phyloP scores from a whole-genome alignment of 2,113 vertebrate genomes.

The Hystrix brachyura region DNA sequence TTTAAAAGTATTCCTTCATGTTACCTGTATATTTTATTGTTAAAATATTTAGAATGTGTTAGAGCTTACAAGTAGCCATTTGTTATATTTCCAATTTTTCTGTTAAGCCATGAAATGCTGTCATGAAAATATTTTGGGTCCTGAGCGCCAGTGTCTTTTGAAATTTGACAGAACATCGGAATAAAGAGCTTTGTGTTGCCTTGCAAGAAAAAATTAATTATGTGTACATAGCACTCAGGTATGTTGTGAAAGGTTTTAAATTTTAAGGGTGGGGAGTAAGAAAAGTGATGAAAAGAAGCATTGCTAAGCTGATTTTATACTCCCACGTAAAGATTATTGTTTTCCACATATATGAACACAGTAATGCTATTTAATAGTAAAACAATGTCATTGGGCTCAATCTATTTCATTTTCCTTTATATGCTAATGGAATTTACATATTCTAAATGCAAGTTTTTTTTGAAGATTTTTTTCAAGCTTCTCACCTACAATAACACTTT shows the following conservation, averaged over 20 bases:
- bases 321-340: not conserved
- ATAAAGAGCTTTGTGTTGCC: constrained; percentile 39
- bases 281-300: constrained; percentile 13
- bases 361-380: constrained; percentile 8
- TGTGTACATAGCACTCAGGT: not conserved
- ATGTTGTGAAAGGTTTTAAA: constrained; percentile 42
- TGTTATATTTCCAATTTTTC: constrained; percentile 9
- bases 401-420: constrained; percentile 9
- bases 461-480: not conserved
- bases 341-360: constrained; percentile 9
- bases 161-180: constrained; percentile 4
- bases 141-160: not conserved
- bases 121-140: not conserved
- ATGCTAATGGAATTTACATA: not conserved
- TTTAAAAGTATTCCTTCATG: constrained; percentile 4
- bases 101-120: not conserved
- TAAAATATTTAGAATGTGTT: constrained; percentile 44
- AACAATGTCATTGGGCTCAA: not conserved
- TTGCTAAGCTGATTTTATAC: constrained; percentile 7
- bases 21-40: constrained; percentile 36
- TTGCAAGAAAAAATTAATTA: not conserved
- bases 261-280: not conserved
- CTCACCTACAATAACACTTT: not conserved
- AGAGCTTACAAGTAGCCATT: constrained; percentile 17
- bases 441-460: not conserved